These are phyloP conservation scores for Cirrhinus mrigala DNA, from an alignment of 2,797 vertebrate species.

Conservation along the genomic window DNA sequence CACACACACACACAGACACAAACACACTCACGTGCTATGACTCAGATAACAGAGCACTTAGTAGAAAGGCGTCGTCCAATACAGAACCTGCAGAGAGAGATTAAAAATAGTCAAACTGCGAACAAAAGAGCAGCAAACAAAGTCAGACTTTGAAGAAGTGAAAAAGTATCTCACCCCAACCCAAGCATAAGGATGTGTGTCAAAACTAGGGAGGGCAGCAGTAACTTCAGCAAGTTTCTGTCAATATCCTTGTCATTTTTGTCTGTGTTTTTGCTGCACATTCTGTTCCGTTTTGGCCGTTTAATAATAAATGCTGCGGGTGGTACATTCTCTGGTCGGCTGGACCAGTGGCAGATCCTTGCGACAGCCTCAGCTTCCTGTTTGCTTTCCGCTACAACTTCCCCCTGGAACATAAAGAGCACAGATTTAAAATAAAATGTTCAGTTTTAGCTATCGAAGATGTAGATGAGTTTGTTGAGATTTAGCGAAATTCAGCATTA, in stretches of 20 bases:
- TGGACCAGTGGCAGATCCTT: slow-evolving; percentile 86
- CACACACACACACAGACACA: background rate
- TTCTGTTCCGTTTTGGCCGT: slow-evolving; percentile 23
- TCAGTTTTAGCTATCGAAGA: background rate
- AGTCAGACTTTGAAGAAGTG: background rate
- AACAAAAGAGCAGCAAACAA: background rate
- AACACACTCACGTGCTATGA: slow-evolving; percentile 17
- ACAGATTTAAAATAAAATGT: background rate
- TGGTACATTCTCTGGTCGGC: slow-evolving; percentile 82
- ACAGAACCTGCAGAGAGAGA: slow-evolving; percentile 39
- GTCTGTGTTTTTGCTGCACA: background rate
- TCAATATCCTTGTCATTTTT: slow-evolving; percentile 27
- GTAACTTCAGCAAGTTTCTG: slow-evolving; percentile 35
- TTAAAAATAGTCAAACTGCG: background rate
- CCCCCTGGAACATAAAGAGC: slow-evolving; percentile 24
- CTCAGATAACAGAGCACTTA: slow-evolving; percentile 47
- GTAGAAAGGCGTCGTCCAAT: slow-evolving; percentile 41
- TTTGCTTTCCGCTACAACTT: slow-evolving; percentile 39
- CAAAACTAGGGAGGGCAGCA: slow-evolving; percentile 36
- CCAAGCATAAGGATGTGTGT: slow-evolving; percentile 48
- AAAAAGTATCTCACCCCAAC: slow-evolving; percentile 30
- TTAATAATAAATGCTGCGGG: slow-evolving; percentile 68
- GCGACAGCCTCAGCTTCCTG: slow-evolving; percentile 25
- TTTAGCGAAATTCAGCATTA: background rate
- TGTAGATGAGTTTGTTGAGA: background rate